Conservation (phyloP, 35 echinoderm and acorn worm species). For the Stichopus chloronotus region DNA sequence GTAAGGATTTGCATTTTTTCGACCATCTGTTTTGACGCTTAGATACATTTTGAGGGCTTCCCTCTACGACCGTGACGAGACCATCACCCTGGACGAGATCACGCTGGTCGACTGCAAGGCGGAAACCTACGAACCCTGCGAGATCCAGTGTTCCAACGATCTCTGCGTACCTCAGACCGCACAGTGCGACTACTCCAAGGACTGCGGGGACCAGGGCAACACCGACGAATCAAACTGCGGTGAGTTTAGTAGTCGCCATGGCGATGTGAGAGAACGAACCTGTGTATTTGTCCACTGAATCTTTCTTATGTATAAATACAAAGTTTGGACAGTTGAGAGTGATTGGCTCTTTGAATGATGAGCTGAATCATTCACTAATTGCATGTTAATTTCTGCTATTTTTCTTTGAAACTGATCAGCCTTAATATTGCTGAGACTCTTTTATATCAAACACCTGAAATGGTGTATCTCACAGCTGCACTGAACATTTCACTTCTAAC, state of each 20-base stretch:
- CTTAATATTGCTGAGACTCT: no score
- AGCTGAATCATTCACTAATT: no score
- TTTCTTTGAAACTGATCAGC: no score
- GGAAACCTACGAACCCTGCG: slow-evolving; percentile 57
- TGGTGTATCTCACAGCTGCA: no score
- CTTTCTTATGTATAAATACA: not conserved
- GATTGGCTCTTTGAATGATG: no score
- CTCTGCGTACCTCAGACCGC: slow-evolving; percentile 65
- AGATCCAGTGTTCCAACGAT: slow-evolving; percentile 68
- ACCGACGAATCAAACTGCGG: slow-evolving; percentile 87
- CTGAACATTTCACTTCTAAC: no score
- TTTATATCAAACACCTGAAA: no score
- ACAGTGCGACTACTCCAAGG: slow-evolving; percentile 79
- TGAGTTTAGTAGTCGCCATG: slow-evolving; percentile 33
- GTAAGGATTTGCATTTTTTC: no score
- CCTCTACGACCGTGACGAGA: slow-evolving; percentile 24
- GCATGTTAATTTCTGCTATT: no score
- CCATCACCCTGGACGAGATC: slow-evolving; percentile 79
- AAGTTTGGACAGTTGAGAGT: not conserved
- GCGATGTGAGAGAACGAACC: not conserved
- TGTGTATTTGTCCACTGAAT: not conserved
- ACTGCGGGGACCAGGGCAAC: slow-evolving; percentile 60
- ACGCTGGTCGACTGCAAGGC: slow-evolving; percentile 56
- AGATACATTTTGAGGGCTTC: slow-evolving; percentile 75
- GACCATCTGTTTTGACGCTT: not conserved